Conservation (phyloP, 1,140 invertebrate genomes). For the Bradysia coprophila region DNA sequence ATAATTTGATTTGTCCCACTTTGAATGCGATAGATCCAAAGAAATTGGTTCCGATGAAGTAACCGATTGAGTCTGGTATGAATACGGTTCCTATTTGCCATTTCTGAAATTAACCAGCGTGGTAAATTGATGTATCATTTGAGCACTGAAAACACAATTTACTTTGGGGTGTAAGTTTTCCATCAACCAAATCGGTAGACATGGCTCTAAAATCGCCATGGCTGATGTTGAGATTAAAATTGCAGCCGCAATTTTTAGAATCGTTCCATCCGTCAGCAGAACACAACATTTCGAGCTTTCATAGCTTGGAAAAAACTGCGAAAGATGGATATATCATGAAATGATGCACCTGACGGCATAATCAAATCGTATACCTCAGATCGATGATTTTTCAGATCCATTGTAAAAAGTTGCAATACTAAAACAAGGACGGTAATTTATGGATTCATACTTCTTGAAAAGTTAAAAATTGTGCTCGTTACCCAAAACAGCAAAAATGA, state of each 20-base stretch:
- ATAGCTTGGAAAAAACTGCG: conserved; percentile 2
- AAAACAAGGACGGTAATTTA: too few relatives aligned
- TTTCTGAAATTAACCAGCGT: conserved; percentile 24
- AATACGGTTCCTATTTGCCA: conserved; percentile 68
- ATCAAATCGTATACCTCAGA: not conserved
- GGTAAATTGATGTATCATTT: not conserved
- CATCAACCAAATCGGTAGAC: conserved; percentile 64
- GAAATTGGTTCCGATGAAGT: conserved; percentile 61
- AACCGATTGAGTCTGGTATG: conserved; percentile 65
- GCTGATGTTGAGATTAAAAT: conserved; percentile 57
- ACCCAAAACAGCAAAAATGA: conserved; percentile 38
- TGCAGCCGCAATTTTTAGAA: conserved; percentile 39
- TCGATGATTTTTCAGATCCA: not conserved
- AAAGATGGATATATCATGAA: too few relatives aligned
- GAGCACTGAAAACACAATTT: not conserved
- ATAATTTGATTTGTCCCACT: conserved; percentile 40
- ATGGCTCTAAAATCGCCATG: conserved; percentile 65
- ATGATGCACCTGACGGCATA: too few relatives aligned
- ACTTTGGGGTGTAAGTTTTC: conserved; percentile 50
- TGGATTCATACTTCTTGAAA: too few relatives aligned
- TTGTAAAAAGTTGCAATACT: not conserved
- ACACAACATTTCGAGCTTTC: conserved; percentile 27
- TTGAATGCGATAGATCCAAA: conserved; percentile 43
- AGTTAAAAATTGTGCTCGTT: too few relatives aligned
- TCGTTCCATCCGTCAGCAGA: conserved; percentile 34